Evolutionary conservation across 2,888 invertebrate species (phyloP).

Genomic region (Drosophila aldrichi): DNA sequence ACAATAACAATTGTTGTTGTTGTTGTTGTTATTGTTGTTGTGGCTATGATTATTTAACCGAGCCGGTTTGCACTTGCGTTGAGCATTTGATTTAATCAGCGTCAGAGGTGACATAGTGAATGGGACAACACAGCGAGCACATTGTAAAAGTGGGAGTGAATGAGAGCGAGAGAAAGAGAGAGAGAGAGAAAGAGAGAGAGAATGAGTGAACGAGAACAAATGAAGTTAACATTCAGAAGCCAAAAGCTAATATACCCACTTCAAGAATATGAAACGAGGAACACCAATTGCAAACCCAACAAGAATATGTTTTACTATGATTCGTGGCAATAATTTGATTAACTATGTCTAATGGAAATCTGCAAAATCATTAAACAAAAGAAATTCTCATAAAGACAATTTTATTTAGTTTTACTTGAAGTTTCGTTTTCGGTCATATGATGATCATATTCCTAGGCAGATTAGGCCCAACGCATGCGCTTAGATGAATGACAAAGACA

Average conservation of each 20-base stretch:
- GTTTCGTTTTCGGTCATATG: constrained; percentile 13
- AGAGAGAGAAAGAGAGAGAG: constrained; percentile 1
- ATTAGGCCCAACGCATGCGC: constrained; percentile 6
- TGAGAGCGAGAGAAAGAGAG: background rate
- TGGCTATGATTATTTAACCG: constrained; percentile 62
- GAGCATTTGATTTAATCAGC: constrained; percentile 66
- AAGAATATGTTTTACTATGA: background rate
- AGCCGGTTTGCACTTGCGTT: constrained; percentile 76
- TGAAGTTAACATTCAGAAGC: background rate
- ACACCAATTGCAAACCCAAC: background rate
- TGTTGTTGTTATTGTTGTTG: constrained; percentile 17
- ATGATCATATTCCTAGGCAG: background rate
- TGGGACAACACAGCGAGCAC: background rate
- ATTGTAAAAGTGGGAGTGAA: constrained; percentile 1
- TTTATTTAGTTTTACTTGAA: background rate
- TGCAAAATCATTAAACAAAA: background rate
- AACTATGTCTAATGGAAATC: background rate
- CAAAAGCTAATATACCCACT: background rate
- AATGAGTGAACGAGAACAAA: background rate
- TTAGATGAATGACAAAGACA: constrained; percentile 30
- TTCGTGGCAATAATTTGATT: background rate
- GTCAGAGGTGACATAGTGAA: constrained; percentile 49
- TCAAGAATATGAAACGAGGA: background rate
- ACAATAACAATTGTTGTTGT: constrained; percentile 36
- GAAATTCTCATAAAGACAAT: too few relatives aligned